Conservation (phyloP, 2,888 invertebrate species). For the Protonemura montana region DNA sequence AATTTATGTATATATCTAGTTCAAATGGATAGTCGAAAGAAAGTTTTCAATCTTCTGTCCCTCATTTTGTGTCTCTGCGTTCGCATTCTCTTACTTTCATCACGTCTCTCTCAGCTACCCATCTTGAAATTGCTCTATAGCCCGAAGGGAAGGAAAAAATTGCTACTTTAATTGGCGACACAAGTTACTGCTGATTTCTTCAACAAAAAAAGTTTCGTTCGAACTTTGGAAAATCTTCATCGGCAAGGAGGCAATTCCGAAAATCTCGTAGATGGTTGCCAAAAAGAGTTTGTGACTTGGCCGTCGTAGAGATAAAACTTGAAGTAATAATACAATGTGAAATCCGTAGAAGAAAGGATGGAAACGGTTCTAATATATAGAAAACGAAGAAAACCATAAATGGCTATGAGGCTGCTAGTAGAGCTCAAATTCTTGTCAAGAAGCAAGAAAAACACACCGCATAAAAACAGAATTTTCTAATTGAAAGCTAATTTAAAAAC, state of each 20-base stretch:
- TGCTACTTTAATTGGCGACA: constrained; percentile 51
- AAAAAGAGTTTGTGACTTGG: constrained; percentile 48
- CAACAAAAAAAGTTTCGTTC: constrained; percentile 47
- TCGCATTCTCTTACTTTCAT: constrained; percentile 29
- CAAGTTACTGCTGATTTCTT: constrained; percentile 51
- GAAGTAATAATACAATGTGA: constrained; percentile 49
- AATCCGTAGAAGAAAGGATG: constrained; percentile 37
- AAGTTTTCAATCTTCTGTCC: neutral
- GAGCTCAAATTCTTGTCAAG: neutral
- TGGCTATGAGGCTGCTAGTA: constrained; percentile 41
- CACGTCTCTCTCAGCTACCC: constrained; percentile 35
- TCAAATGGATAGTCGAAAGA: neutral
- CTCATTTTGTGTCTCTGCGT: constrained; percentile 15
- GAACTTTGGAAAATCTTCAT: constrained; percentile 50
- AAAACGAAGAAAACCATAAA: constrained; percentile 45
- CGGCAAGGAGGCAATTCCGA: constrained; percentile 49
- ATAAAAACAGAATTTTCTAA: neutral
- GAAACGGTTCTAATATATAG: constrained; percentile 46
- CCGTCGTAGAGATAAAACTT: constrained; percentile 48
- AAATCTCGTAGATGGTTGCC: constrained; percentile 49
- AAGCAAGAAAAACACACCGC: neutral
- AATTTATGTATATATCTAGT: neutral
- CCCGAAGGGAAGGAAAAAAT: constrained; percentile 48
- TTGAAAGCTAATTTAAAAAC: too few species aligned
- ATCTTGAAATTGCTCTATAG: constrained; percentile 48